A percentile compares a stretch with the other conserved stretches of the same genome.
Evolutionary conservation across 1,140 invertebrate genomes (phyloP).

Genomic region (Anagrus nilaparvatae): DNA sequence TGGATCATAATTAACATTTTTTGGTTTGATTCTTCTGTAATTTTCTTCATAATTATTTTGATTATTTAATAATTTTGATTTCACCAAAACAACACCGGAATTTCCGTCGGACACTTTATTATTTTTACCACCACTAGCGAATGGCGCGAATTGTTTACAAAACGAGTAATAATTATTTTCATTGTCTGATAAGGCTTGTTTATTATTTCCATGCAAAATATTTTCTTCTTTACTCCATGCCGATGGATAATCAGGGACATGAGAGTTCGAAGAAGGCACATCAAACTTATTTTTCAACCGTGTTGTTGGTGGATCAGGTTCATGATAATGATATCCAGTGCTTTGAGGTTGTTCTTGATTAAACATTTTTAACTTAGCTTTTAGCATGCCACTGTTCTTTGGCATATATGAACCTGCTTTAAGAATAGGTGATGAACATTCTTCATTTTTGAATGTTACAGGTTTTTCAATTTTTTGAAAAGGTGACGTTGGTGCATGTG

Average conservation of each 20-base stretch:
- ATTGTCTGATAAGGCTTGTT: neutral
- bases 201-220: slow-evolving; percentile 18
- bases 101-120: neutral
- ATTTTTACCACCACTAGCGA: slow-evolving; percentile 7
- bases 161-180: slow-evolving; percentile 27
- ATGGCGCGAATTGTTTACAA: slow-evolving; percentile 27
- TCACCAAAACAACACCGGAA: too few relatives aligned
- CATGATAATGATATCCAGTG: neutral
- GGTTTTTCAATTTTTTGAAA: slow-evolving; percentile 35
- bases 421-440: slow-evolving; percentile 13
- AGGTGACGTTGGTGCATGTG: slow-evolving; percentile 34
- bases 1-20: too few relatives aligned
- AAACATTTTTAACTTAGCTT: slow-evolving; percentile 36
- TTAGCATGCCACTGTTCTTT: slow-evolving; percentile 23
- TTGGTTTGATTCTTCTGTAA: too few relatives aligned
- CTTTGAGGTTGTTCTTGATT: slow-evolving; percentile 19
- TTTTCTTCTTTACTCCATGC: slow-evolving; percentile 18
- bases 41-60: too few relatives aligned
- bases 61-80: slow-evolving; percentile 15
- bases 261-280: slow-evolving; percentile 11
- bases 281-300: slow-evolving; percentile 2
- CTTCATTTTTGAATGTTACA: neutral
- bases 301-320: neutral
- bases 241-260: slow-evolving; percentile 15
- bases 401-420: slow-evolving; percentile 22